Evolutionary conservation across 2,888 invertebrate genomes (phyloP).

Genomic region (Ceraclea dissimilis): DNA sequence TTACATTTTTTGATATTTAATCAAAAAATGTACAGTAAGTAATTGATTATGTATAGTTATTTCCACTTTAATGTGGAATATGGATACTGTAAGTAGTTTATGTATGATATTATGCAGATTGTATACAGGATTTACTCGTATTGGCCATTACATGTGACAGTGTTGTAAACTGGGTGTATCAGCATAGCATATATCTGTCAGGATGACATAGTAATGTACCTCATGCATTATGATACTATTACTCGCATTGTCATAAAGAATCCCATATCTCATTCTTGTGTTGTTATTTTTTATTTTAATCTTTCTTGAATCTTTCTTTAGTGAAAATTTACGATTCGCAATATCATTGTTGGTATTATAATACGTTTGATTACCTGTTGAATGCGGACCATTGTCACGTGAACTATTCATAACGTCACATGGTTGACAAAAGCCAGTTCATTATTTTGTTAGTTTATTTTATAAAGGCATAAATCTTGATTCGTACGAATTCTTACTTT

Average conservation of each 20-base stretch:
- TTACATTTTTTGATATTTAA: no score
- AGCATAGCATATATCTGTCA: no score
- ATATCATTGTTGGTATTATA: conserved; percentile 17
- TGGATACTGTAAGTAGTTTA: no score
- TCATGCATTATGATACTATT: no score
- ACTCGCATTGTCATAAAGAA: conserved; percentile 21
- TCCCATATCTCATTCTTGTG: conserved; percentile 16
- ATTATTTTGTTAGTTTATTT: conserved; percentile 15
- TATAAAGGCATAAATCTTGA: background rate
- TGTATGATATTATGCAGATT: no score
- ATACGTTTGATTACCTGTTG: conserved; percentile 23
- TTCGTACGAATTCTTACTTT: background rate
- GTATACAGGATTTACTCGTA: no score
- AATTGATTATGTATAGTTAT: no score
- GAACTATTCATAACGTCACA: conserved; percentile 12
- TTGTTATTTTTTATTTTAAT: conserved; percentile 13
- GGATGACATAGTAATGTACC: no score
- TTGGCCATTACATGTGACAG: no score
- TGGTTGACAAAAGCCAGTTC: conserved; percentile 11
- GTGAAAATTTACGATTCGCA: conserved; percentile 19
- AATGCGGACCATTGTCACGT: conserved; percentile 12
- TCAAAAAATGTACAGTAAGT: no score
- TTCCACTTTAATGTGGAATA: no score
- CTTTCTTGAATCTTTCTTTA: conserved; percentile 13
- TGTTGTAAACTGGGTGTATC: no score